A percentile compares a stretch with the other conserved stretches of the same genome.
Evolutionary conservation across 1,140 invertebrate genomes (phyloP).

Genomic region (Latrodectus geometricus): DNA sequence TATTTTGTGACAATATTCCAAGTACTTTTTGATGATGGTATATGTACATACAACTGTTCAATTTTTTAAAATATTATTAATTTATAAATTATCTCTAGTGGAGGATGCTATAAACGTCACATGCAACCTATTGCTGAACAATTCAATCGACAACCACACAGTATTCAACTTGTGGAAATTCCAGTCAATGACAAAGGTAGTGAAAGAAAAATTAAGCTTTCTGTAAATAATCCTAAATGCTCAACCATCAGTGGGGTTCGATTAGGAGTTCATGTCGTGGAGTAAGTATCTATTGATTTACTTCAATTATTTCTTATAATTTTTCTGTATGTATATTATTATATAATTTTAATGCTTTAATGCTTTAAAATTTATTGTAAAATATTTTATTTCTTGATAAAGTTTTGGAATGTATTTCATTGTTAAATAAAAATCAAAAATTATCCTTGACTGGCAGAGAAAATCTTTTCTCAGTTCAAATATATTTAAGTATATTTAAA

Average conservation of each 20-base stretch:
- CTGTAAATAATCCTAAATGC: conserved; percentile 70
- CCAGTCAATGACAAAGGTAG: conserved; percentile 72
- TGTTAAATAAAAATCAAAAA: too few species aligned
- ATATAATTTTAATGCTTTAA: neutral
- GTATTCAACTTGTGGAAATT: conserved; percentile 83
- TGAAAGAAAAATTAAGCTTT: conserved; percentile 74
- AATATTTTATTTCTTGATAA: neutral
- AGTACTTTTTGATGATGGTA: too few species aligned
- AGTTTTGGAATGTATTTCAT: neutral
- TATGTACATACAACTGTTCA: neutral
- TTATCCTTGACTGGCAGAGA: too few species aligned
- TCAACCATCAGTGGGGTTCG: conserved; percentile 54
- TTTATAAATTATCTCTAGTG: conserved; percentile 69
- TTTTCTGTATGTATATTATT: neutral
- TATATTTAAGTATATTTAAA: too few species aligned
- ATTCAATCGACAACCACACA: conserved; percentile 75
- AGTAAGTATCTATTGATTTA: conserved; percentile 64
- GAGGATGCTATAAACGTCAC: conserved; percentile 76
- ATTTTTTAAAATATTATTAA: neutral
- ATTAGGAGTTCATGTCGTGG: conserved; percentile 66
- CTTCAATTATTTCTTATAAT: neutral
- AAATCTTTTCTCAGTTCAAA: too few species aligned
- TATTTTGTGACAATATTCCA: neutral
- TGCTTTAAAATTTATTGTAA: neutral
- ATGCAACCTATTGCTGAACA: conserved; percentile 76